Evolutionary conservation across 2,797 vertebrate genomes (phyloP).

Genomic region (Sorex maritimensis): DNA sequence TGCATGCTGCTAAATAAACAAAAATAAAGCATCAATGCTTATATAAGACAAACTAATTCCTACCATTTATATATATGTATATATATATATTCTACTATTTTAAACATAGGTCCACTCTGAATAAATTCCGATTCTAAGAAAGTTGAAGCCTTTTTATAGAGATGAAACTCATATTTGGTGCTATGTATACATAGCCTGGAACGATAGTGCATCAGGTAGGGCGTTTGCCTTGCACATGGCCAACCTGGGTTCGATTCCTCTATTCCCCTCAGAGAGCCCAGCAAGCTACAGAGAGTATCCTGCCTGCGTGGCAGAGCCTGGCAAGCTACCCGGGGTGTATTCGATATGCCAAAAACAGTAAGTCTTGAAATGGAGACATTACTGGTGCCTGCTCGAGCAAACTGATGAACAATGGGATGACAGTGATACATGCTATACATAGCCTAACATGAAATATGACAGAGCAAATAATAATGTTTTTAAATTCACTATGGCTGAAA

Average conservation of each 20-base stretch:
- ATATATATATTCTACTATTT: not conserved
- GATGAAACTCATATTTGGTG: constrained; percentile 9
- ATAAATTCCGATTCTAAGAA: constrained; percentile 27
- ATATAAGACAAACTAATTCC: constrained; percentile 20
- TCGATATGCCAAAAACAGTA: too few relatives aligned
- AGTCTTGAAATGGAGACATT: too few relatives aligned
- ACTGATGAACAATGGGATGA: too few relatives aligned
- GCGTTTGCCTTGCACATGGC: too few relatives aligned
- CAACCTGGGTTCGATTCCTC: too few relatives aligned
- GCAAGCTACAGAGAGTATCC: too few relatives aligned
- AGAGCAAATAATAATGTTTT: constrained; percentile 66
- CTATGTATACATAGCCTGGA: not conserved
- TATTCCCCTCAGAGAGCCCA: too few relatives aligned
- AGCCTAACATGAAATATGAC: constrained; percentile 52
- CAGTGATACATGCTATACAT: not conserved
- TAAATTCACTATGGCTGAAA: constrained; percentile 62
- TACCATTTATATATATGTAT: too few relatives aligned
- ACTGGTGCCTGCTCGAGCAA: too few relatives aligned
- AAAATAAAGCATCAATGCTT: constrained; percentile 32
- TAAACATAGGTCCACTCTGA: constrained; percentile 22
- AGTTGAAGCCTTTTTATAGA: constrained; percentile 46
- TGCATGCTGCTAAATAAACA: constrained; percentile 26
- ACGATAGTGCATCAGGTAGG: too few relatives aligned
- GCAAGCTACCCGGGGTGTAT: too few relatives aligned
- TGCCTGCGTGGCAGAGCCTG: too few relatives aligned